These are phyloP conservation scores for Drosophila orena DNA, from an alignment of 1,140 invertebrate species.

Conservation along the genomic window DNA sequence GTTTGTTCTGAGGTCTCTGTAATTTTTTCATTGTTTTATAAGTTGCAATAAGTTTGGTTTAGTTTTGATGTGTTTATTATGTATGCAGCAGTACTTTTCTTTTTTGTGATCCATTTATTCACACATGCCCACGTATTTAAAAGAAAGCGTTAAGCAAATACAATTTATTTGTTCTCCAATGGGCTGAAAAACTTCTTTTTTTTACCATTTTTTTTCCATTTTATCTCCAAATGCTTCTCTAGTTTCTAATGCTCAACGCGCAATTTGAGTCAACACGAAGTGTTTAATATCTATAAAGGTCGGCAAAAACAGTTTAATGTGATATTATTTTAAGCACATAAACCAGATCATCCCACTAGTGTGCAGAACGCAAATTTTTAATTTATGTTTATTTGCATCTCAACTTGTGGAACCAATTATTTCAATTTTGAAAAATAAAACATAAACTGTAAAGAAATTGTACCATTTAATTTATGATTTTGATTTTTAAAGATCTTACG, in stretches of 20 bases:
- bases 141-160: constrained; percentile 6
- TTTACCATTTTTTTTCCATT: constrained; percentile 28
- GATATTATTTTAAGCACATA: constrained; percentile 82
- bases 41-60: constrained; percentile 3
- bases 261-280: constrained; percentile 48
- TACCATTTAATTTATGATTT: background rate
- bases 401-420: constrained; percentile 34
- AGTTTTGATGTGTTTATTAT: constrained; percentile 18
- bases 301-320: constrained; percentile 69
- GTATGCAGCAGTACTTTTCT: constrained; percentile 31
- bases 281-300: constrained; percentile 40
- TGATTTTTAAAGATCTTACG: background rate
- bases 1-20: constrained; percentile 31
- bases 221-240: constrained; percentile 26
- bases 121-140: constrained; percentile 3
- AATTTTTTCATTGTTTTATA: constrained; percentile 15
- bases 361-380: background rate
- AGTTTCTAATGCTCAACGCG: constrained; percentile 25
- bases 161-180: constrained; percentile 5
- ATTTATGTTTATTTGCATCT: constrained; percentile 35
- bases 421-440: constrained; percentile 57
- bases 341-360: constrained; percentile 16
- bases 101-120: constrained; percentile 4
- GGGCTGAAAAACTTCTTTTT: background rate
- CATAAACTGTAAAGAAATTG: constrained; percentile 16